Percentiles rank a stretch among this genome's conserved stretches.
phyloP scores from a whole-genome alignment of 1,140 invertebrate genomes.

The Papilio machaon region DNA sequence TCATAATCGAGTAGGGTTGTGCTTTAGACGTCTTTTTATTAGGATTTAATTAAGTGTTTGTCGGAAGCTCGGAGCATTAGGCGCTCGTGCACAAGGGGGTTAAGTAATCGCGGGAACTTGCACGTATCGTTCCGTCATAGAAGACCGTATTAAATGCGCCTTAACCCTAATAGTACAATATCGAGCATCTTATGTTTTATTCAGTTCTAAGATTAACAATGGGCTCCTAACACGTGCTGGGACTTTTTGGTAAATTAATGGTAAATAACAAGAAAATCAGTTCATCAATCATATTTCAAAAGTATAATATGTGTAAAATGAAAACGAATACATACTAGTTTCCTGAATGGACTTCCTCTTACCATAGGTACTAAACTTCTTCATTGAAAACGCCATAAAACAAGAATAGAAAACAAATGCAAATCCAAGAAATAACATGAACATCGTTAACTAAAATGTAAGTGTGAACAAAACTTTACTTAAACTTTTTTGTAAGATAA shows the following conservation, averaged over 20 bases:
- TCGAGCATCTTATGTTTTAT: slow-evolving; percentile 79
- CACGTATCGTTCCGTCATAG: slow-evolving; percentile 65
- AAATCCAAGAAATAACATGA: slow-evolving; percentile 1
- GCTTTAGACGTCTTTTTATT: slow-evolving; percentile 62
- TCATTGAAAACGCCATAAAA: background rate
- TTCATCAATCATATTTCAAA: too few species aligned
- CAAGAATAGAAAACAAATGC: background rate
- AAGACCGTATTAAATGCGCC: slow-evolving; percentile 74
- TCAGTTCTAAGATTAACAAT: slow-evolving; percentile 72
- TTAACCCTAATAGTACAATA: slow-evolving; percentile 74
- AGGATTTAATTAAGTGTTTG: slow-evolving; percentile 73
- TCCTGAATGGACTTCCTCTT: background rate
- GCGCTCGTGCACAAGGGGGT: slow-evolving; percentile 63
- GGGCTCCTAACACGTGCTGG: slow-evolving; percentile 57
- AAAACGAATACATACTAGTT: background rate
- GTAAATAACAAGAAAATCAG: too few species aligned
- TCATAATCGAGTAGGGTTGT: slow-evolving; percentile 41
- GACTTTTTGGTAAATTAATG: slow-evolving; percentile 66
- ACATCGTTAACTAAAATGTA: background rate
- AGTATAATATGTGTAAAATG: background rate
- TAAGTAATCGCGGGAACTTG: slow-evolving; percentile 50
- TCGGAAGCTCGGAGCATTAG: slow-evolving; percentile 58
- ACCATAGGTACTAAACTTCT: background rate
- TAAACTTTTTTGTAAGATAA: too few species aligned
- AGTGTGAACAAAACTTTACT: background rate